phyloP scores from a whole-genome alignment of 2,888 invertebrate genomes.

The Hypercompe scribonia region DNA sequence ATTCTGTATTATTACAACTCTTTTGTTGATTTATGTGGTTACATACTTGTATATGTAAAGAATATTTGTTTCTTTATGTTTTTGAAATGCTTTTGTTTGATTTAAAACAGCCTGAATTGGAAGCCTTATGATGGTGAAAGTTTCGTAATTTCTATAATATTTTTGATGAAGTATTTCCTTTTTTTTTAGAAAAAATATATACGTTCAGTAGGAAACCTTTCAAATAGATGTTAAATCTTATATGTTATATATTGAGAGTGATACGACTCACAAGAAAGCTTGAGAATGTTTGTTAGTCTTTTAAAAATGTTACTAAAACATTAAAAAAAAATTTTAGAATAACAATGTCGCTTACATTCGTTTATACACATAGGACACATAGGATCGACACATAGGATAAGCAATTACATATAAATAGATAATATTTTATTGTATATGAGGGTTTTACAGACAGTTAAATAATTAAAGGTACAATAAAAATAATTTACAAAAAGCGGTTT shows the following conservation, averaged over 20 bases:
- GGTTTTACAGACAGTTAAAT: too few species aligned
- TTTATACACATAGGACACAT: too few species aligned
- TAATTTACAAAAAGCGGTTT: too few species aligned
- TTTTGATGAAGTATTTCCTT: neutral
- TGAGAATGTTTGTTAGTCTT: neutral
- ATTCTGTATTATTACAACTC: conserved; percentile 30
- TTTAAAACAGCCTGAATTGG: conserved; percentile 9
- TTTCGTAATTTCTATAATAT: neutral
- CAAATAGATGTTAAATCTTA: neutral
- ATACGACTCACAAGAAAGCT: neutral
- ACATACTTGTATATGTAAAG: neutral
- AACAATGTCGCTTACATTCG: neutral
- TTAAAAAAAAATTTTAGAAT: neutral
- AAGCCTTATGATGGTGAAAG: neutral
- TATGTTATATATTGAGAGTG: neutral
- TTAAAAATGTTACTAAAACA: too few species aligned
- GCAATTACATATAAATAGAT: too few species aligned
- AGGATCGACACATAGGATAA: too few species aligned
- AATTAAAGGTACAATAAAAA: too few species aligned
- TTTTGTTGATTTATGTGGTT: conserved; percentile 27
- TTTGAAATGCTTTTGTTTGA: conserved; percentile 1
- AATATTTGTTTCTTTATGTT: conserved; percentile 5
- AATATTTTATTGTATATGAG: too few species aligned
- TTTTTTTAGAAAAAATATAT: neutral
- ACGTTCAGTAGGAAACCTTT: neutral